Conservation (phyloP, 2,797 vertebrate species). For the Halcyon badia region DNA sequence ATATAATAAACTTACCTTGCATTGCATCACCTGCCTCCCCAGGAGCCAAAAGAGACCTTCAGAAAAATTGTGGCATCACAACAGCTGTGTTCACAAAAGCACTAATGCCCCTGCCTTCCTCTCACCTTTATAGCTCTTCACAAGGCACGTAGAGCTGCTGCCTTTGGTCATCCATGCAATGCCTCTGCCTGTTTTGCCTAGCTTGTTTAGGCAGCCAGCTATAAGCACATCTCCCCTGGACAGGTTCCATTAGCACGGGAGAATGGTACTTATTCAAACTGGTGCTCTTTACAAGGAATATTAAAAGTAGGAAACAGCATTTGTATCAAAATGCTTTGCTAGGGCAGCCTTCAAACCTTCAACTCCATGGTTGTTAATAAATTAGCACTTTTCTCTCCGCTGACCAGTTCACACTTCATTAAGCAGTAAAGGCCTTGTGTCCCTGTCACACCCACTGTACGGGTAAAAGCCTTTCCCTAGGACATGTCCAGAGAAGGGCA, state of each 20-base stretch:
- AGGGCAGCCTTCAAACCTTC: neutral
- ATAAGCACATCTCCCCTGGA: neutral
- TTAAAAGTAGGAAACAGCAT: neutral
- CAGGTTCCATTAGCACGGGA: neutral
- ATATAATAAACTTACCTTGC: neutral
- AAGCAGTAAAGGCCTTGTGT: neutral
- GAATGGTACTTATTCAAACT: neutral
- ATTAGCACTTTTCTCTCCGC: neutral
- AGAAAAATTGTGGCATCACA: neutral
- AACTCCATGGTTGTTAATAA: neutral
- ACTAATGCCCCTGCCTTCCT: neutral
- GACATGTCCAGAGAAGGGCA: neutral
- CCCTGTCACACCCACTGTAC: neutral
- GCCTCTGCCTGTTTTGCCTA: neutral
- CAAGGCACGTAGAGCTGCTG: neutral
- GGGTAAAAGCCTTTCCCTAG: neutral
- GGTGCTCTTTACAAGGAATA: neutral
- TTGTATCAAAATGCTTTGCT: neutral
- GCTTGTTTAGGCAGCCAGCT: neutral
- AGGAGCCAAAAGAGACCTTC: neutral
- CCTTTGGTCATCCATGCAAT: neutral
- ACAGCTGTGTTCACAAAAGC: neutral
- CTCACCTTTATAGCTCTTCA: neutral
- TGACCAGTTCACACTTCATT: neutral
- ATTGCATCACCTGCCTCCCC: neutral